Evolutionary conservation across 2,113 vertebrate genomes (phyloP).

Genomic region (Silurus meridionalis): DNA sequence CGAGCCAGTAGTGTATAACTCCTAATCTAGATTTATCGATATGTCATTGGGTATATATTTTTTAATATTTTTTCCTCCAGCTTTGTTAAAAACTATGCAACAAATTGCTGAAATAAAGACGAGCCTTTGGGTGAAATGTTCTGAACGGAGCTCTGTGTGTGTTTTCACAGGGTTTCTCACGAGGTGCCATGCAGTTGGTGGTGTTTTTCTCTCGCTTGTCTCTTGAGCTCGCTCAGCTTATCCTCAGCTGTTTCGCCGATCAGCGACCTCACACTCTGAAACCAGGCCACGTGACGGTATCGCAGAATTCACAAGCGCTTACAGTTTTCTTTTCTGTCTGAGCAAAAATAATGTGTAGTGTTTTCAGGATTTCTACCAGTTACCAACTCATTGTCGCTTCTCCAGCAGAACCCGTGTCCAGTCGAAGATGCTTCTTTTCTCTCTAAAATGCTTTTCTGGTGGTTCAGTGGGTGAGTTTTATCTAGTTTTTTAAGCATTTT

Average conservation of each 20-base stretch:
- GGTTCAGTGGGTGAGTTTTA: slow-evolving; percentile 81
- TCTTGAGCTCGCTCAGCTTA: slow-evolving; percentile 73
- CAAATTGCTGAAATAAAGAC: background rate
- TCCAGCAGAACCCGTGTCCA: slow-evolving; percentile 81
- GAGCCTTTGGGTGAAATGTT: background rate
- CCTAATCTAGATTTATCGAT: background rate
- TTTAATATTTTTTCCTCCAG: background rate
- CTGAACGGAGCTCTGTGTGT: background rate
- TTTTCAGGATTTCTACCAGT: background rate
- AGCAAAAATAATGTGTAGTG: background rate
- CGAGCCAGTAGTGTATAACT: background rate
- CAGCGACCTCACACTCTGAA: slow-evolving; percentile 67
- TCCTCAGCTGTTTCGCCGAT: slow-evolving; percentile 81
- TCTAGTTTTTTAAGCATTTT: background rate
- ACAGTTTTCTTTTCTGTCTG: background rate
- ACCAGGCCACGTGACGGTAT: slow-evolving; percentile 64
- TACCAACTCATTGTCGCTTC: background rate
- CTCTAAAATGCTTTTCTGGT: slow-evolving; percentile 86
- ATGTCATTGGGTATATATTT: background rate
- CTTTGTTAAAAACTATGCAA: too few species aligned
- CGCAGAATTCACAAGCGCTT: background rate
- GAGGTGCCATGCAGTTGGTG: slow-evolving; percentile 65
- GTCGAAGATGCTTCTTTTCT: slow-evolving; percentile 81
- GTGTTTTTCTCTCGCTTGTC: slow-evolving; percentile 70
- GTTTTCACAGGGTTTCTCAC: slow-evolving; percentile 69